Percentiles rank a stretch among this genome's conserved stretches.
Conservation (phyloP, 1,140 invertebrate species). For the Magallana gigas region DNA sequence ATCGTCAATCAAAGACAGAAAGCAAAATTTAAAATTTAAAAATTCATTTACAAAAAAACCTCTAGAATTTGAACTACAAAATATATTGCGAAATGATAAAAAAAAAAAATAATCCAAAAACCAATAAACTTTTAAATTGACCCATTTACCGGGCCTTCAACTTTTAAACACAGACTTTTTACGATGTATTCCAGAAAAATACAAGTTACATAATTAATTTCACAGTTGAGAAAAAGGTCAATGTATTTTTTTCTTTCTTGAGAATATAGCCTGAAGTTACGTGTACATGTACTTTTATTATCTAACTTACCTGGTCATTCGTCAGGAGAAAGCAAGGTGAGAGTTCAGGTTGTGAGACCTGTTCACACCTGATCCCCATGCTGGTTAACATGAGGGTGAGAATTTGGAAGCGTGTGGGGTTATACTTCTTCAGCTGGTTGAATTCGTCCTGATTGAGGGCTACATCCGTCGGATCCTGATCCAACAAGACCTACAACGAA, state of each 20-base stretch:
- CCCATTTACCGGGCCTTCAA: conserved; percentile 12
- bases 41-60: background rate
- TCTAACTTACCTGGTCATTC: conserved; percentile 61
- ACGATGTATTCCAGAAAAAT: background rate
- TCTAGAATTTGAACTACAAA: background rate
- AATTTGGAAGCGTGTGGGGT: conserved; percentile 86
- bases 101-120: background rate
- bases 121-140: background rate
- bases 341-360: conserved; percentile 67
- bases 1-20: too few relatives aligned
- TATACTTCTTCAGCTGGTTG: conserved; percentile 83
- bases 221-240: background rate
- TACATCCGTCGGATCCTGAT: conserved; percentile 82
- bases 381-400: conserved; percentile 87
- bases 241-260: background rate
- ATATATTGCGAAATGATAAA: background rate
- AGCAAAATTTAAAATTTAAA: too few relatives aligned
- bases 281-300: background rate
- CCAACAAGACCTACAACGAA: conserved; percentile 80
- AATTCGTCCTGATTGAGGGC: conserved; percentile 82
- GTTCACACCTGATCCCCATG: conserved; percentile 84
- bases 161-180: conserved; percentile 17
- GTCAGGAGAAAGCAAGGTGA: conserved; percentile 70
- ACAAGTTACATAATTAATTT: conserved; percentile 3
- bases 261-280: background rate